A percentile compares a stretch with the other conserved stretches of the same genome.
phyloP scores from a whole-genome alignment of 2,113 vertebrate species.

The Cettia cetti region DNA sequence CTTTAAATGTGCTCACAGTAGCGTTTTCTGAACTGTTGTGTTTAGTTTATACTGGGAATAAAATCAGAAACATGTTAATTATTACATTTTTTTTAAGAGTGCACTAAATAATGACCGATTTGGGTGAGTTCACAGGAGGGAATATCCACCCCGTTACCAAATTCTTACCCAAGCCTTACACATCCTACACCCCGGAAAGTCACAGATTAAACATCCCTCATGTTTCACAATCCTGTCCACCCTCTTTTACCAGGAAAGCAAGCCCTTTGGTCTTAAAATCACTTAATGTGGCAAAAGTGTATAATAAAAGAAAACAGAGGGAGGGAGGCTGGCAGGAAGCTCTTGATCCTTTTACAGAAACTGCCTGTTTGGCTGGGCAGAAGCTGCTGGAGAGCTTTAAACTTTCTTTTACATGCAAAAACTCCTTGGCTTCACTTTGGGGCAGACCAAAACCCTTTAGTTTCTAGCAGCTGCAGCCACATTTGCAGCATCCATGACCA shows the following conservation, averaged over 20 bases:
- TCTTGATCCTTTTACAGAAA: conserved; percentile 51
- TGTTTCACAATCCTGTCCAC: conserved; percentile 12
- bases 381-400: conserved; percentile 35
- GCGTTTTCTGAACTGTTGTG: not conserved
- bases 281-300: conserved; percentile 46
- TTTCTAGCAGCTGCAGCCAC: not conserved
- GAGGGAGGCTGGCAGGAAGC: conserved; percentile 47
- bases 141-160: not conserved
- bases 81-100: not conserved
- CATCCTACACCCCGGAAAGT: not conserved
- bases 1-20: not conserved
- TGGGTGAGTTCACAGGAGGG: not conserved
- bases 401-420: not conserved
- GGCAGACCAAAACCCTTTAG: not conserved
- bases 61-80: not conserved
- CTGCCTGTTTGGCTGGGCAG: conserved; percentile 52
- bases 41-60: not conserved
- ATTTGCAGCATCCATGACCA: not conserved
- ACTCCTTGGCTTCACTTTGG: not conserved
- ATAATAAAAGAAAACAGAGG: conserved; percentile 18
- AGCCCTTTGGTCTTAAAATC: conserved; percentile 42
- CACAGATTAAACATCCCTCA: not conserved
- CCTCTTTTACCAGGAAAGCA: conserved; percentile 45
- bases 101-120: not conserved
- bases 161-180: not conserved